phyloP scores from a whole-genome alignment of 1,140 invertebrate genomes.

The Drosophila eugracilis region DNA sequence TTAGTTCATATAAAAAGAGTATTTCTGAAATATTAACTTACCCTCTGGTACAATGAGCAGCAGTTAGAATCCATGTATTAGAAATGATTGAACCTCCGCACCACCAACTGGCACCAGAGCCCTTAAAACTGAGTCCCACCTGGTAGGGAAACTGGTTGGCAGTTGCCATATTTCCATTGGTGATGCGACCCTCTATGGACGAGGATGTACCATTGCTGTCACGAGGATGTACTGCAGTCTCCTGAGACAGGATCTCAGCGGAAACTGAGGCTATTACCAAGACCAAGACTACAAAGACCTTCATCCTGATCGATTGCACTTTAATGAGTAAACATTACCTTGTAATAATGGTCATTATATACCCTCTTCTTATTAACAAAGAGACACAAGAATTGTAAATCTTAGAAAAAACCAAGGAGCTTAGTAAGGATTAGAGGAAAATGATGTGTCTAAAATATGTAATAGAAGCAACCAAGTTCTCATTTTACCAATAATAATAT shows the following conservation, averaged over 20 bases:
- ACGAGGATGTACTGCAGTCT: slow-evolving; percentile 30
- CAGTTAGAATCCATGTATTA: slow-evolving; percentile 85
- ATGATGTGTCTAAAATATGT: neutral
- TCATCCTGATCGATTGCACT: slow-evolving; percentile 34
- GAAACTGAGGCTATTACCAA: slow-evolving; percentile 40
- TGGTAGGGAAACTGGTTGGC: slow-evolving; percentile 86
- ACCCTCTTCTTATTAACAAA: neutral
- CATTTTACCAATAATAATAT: neutral
- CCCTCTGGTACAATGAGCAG: slow-evolving; percentile 86
- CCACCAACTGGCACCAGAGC: slow-evolving; percentile 70
- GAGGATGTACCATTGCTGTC: slow-evolving; percentile 12
- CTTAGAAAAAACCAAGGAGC: too few relatives aligned
- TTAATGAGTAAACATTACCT: neutral
- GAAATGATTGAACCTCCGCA: slow-evolving; percentile 88
- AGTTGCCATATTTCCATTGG: slow-evolving; percentile 59
- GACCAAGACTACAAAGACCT: slow-evolving; percentile 41
- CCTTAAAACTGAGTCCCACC: slow-evolving; percentile 82
- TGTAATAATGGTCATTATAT: slow-evolving; percentile 2
- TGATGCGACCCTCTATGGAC: slow-evolving; percentile 61
- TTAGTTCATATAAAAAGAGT: neutral
- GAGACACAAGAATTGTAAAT: neutral
- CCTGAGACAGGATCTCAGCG: slow-evolving; percentile 7
- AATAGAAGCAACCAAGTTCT: neutral
- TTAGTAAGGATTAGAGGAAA: too few relatives aligned
- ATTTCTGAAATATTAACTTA: slow-evolving; percentile 3